Base-by-base conservation (phyloP, 2,113 vertebrate species). In the Spheniscus mendiculus region DNA sequence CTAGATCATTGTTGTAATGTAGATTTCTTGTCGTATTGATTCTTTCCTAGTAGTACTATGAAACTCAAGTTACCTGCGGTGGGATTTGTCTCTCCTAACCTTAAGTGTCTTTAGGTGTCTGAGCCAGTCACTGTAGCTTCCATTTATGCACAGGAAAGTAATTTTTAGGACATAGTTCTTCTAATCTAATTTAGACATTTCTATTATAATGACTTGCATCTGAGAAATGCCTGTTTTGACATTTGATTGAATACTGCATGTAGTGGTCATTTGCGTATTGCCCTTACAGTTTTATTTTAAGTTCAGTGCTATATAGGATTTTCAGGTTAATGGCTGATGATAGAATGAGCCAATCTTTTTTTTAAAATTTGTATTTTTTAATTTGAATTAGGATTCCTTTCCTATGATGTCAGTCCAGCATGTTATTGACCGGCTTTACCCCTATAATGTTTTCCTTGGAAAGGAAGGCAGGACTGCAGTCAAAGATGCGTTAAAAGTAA, bases 381-480 rank as follows among this genome's bases (percentile, higher is more conserved):
- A 70, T 94, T 59, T 76, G 36, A 67, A 95, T 97, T 97, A 99
- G 99, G 98, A 99, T 93, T 91, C 96, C 38, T 99, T 99, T 94
- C 99, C 99, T 79, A 98, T 98, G 98, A 98, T 99, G 98, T 99
- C 99, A 86, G 77, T 98, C 52, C 98, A 99, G 79, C 98, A 98
- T 88, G 85, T 99, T 21, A 76, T 99, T 84, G 98, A 98, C 45
- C 98, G 99, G 73, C 98, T 99, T 89, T 99, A 99, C 96, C 99
- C 99, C 2, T 99, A 99, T 86, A 89, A 97, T 56, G 80, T 98
- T 95, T 98, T 99, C 93, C 94, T 99, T 92, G 99, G 99, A 45
- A 99, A 98, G 36, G 99, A 99, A 67, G 99, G 99, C n/a, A 98
- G 83, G 88, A 98, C 97, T 38, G 99, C 99, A 14, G 99, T 99